These are phyloP conservation scores for Parnassius mnemosyne DNA, from an alignment of 2,888 invertebrate genomes.

Conservation along the genomic window DNA sequence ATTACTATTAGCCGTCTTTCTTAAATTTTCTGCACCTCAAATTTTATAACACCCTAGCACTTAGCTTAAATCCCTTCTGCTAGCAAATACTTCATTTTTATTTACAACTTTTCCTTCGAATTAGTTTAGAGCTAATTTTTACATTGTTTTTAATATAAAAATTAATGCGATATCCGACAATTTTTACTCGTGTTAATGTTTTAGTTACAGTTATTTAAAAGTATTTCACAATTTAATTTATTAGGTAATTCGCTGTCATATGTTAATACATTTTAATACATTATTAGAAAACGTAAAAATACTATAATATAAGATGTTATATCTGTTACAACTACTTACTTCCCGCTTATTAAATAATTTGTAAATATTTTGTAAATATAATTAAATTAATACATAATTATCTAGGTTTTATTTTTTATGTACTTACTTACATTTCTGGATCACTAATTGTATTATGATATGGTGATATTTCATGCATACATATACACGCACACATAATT, in stretches of 20 bases:
- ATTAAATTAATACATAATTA: conserved; percentile 9
- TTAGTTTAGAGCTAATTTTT: too few relatives aligned
- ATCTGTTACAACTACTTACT: conserved; percentile 13
- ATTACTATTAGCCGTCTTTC: too few relatives aligned
- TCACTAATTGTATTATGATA: neutral
- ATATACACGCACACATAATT: conserved; percentile 12
- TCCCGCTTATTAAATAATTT: conserved; percentile 19
- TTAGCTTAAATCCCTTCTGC: too few relatives aligned
- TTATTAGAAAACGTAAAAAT: conserved; percentile 18
- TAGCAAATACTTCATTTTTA: too few relatives aligned
- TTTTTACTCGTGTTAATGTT: neutral
- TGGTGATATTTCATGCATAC: conserved; percentile 10
- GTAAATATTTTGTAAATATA: conserved; percentile 27
- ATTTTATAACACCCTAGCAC: too few relatives aligned
- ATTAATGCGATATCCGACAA: too few relatives aligned
- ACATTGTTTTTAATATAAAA: too few relatives aligned
- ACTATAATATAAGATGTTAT: neutral
- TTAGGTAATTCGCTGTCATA: neutral
- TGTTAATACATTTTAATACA: neutral
- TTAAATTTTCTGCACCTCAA: too few relatives aligned
- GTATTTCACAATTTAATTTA: neutral
- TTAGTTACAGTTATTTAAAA: neutral
- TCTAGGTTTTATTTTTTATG: conserved; percentile 11
- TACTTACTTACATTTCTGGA: conserved; percentile 8
- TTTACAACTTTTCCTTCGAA: too few relatives aligned